A percentile compares a stretch with the other conserved stretches of the same genome.
Evolutionary conservation across 2,797 vertebrate species (phyloP).

Genomic region (Lutjanus argentimaculatus): DNA sequence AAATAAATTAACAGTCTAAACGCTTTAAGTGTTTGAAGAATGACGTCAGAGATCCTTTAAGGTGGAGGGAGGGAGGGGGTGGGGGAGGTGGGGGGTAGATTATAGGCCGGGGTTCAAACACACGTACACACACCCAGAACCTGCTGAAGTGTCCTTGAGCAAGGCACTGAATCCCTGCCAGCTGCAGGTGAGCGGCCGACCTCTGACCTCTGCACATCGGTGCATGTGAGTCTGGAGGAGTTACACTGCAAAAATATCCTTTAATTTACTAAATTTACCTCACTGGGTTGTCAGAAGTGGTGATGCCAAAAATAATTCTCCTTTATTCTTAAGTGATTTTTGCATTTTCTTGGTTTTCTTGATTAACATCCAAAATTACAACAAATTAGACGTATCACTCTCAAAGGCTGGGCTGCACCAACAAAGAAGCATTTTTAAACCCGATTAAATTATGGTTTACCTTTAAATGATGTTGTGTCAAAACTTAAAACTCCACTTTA

Average conservation of each 20-base stretch:
- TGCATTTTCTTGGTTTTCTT: not conserved
- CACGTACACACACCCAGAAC: conserved; percentile 46
- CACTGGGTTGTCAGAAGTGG: not conserved
- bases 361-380: not conserved
- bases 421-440: too few relatives aligned
- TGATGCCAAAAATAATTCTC: not conserved
- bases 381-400: not conserved
- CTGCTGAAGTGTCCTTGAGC: conserved; percentile 65
- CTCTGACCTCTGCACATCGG: conserved; percentile 26
- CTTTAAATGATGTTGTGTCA: too few relatives aligned
- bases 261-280: not conserved
- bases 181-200: conserved; percentile 39
- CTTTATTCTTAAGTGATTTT: not conserved
- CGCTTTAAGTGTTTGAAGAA: conserved; percentile 52
- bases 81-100: not conserved
- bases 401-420: too few relatives aligned
- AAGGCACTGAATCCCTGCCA: conserved; percentile 62
- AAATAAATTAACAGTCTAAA: conserved; percentile 83
- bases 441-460: too few relatives aligned
- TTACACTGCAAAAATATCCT: conserved; percentile 29
- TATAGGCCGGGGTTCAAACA: conserved; percentile 28
- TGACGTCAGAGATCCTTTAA: conserved; percentile 28
- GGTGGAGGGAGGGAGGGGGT: rapidly evolving
- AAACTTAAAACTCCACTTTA: too few relatives aligned
- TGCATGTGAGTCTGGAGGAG: not conserved